Evolutionary conservation across 30 jellyfish, hydroid and myxozoan species (phyloP).

Genomic region (Turritopsis rubra): DNA sequence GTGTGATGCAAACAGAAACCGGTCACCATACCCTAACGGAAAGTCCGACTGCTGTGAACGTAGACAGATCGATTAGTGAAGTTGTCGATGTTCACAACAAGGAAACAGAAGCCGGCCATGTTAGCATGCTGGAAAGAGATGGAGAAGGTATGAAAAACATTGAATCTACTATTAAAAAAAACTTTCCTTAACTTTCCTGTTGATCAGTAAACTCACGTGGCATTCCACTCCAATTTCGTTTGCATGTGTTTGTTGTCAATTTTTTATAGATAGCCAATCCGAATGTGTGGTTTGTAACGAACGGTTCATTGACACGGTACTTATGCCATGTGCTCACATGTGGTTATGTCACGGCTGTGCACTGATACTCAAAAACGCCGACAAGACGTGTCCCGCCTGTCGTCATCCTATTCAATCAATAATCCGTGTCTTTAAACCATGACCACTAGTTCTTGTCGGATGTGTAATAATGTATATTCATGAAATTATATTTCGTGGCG

Average conservation of each 20-base stretch:
- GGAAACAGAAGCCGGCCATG: neutral
- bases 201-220: neutral
- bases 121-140: neutral
- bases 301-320: constrained; percentile 29
- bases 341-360: constrained; percentile 63
- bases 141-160: neutral
- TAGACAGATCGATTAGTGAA: neutral
- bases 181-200: too few species aligned
- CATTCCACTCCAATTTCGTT: too few species aligned
- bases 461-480: too few species aligned
- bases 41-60: neutral
- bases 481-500: too few species aligned
- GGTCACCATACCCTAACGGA: neutral
- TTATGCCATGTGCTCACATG: constrained; percentile 66
- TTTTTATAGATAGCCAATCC: neutral
- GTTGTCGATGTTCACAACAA: neutral
- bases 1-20: neutral
- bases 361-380: constrained; percentile 7
- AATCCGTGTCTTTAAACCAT: constrained; percentile 44
- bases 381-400: constrained; percentile 61
- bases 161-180: too few species aligned
- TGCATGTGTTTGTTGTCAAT: too few species aligned
- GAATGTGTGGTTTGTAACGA: constrained; percentile 71
- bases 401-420: constrained; percentile 32
- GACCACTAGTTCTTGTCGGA: neutral